phyloP scores from a whole-genome alignment of 1,140 invertebrate species.

The Andricus grossulariae region DNA sequence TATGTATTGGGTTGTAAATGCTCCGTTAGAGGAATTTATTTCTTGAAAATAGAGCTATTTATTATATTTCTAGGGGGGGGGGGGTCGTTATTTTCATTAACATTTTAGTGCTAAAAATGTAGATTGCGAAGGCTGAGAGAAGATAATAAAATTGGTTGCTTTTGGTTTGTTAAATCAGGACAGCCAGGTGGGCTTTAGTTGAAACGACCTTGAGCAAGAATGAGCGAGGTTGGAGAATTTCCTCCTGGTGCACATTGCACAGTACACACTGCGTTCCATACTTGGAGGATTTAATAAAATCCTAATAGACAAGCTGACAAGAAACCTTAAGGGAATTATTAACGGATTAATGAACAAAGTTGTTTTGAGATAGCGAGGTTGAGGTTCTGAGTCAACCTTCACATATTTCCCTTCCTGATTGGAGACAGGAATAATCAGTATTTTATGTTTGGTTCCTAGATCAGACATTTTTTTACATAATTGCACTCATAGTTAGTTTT shows the following conservation, averaged over 20 bases:
- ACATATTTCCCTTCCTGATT: too few species aligned
- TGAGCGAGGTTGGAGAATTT: slow-evolving; percentile 7
- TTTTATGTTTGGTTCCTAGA: too few species aligned
- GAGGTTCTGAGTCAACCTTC: too few species aligned
- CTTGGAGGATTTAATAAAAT: not conserved
- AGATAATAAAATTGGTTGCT: slow-evolving; percentile 13
- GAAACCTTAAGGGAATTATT: not conserved
- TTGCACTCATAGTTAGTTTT: too few species aligned
- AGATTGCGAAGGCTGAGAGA: not conserved
- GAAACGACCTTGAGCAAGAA: slow-evolving; percentile 15
- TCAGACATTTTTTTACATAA: too few species aligned
- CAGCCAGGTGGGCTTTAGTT: not conserved
- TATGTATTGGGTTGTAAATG: not conserved
- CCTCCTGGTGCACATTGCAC: not conserved
- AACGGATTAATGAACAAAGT: slow-evolving; percentile 18
- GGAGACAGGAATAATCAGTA: too few species aligned
- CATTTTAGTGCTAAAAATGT: not conserved
- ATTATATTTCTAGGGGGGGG: not conserved
- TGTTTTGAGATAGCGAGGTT: not conserved
- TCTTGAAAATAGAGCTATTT: not conserved
- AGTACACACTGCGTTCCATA: not conserved
- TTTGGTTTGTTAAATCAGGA: slow-evolving; percentile 18
- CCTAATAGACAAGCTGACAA: too few species aligned
- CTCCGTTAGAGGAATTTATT: not conserved
- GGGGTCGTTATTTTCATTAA: slow-evolving; percentile 11